Percentiles rank a stretch among this genome's conserved stretches.
These are phyloP conservation scores for Drosophila silvestris DNA, from an alignment of 2,888 invertebrate species.

Conservation along the genomic window DNA sequence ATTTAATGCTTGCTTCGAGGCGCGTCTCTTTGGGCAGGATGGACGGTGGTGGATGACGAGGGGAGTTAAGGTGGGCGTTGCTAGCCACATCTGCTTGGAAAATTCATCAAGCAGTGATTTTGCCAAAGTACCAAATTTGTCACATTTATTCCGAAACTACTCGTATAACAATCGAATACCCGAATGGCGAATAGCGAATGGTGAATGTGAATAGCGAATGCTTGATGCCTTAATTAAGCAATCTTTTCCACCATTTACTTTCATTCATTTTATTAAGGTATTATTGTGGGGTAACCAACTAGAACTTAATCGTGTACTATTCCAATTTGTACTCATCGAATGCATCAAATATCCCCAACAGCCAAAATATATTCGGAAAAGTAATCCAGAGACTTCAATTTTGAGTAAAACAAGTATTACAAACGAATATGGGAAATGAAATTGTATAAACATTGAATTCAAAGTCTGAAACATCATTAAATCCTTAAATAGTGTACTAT, in stretches of 20 bases:
- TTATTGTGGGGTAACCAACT: neutral
- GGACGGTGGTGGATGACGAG: neutral
- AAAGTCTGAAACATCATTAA: neutral
- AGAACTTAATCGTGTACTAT: neutral
- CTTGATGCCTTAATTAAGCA: constrained; percentile 1
- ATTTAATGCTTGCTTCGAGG: constrained; percentile 48
- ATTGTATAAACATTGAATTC: neutral
- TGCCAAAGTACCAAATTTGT: neutral
- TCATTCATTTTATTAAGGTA: neutral
- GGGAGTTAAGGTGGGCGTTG: constrained; percentile 31
- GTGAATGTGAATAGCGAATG: neutral
- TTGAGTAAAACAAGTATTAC: neutral
- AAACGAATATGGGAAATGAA: neutral
- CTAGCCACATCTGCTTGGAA: constrained; percentile 66
- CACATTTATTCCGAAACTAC: constrained; percentile 2
- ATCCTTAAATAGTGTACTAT: neutral
- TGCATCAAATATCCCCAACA: neutral
- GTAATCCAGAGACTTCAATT: neutral
- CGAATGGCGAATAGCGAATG: neutral
- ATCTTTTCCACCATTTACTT: neutral
- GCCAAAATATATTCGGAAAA: neutral
- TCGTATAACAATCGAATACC: neutral
- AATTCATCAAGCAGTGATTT: constrained; percentile 44
- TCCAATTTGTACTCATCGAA: neutral
- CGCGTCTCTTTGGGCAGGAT: constrained; percentile 4